Conservation (phyloP, 2,113 vertebrate species). For the Sinocyclocheilus anshuiensis region DNA sequence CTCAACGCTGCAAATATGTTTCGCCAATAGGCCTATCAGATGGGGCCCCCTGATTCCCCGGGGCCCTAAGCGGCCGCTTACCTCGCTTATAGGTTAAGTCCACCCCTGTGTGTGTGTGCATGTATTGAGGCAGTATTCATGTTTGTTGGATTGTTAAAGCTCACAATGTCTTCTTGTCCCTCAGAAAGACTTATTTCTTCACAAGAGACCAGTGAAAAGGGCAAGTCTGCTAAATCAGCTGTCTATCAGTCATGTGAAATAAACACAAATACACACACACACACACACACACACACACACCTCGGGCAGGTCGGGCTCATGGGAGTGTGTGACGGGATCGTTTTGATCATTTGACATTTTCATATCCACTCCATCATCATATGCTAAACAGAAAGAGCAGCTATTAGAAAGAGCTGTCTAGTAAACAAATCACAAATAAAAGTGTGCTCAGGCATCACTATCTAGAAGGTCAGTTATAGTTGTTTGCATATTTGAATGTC, state of each 20-base stretch:
- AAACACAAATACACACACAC: neutral
- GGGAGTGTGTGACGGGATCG: neutral
- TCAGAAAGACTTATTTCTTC: constrained; percentile 16
- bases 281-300: too few relatives aligned
- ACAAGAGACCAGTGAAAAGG: neutral
- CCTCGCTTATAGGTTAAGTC: too few relatives aligned
- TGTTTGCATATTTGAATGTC: neutral
- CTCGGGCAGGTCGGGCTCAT: neutral
- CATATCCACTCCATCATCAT: constrained; percentile 45
- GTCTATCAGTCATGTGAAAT: constrained; percentile 3
- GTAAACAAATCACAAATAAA: neutral
- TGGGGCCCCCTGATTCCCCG: too few relatives aligned
- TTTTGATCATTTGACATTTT: constrained; percentile 46
- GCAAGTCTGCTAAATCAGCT: neutral
- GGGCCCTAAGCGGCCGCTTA: too few relatives aligned
- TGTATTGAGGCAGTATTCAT: neutral
- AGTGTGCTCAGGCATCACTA: neutral
- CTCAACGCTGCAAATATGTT: too few relatives aligned
- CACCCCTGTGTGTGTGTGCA: neutral
- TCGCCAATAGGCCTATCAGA: too few relatives aligned
- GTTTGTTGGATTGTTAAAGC: neutral
- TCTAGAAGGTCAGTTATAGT: neutral
- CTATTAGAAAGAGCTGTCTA: neutral
- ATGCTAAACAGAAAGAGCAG: neutral
- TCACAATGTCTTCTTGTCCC: neutral